A percentile compares a stretch with the other conserved stretches of the same genome.
phyloP scores from a whole-genome alignment of 2,888 invertebrate species.

The Microplitis deprimator region DNA sequence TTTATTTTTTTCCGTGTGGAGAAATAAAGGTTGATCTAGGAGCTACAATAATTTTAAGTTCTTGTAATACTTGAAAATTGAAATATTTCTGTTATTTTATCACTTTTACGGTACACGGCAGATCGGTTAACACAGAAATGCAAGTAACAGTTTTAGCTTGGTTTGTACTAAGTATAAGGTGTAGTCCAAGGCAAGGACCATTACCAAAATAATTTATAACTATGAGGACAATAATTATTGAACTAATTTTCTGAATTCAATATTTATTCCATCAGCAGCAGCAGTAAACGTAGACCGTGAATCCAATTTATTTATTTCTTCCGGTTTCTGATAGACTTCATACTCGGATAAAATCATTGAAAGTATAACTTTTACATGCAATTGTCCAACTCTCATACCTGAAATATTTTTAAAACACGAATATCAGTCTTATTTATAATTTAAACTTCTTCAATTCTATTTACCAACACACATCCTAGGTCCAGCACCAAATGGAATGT shows the following conservation, averaged over 20 bases:
- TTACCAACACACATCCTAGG: conserved; percentile 63
- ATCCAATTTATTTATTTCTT: conserved; percentile 55
- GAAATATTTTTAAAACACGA: background rate
- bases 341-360: conserved; percentile 60
- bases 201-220: background rate
- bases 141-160: too few relatives aligned
- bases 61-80: too few relatives aligned
- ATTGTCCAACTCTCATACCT: conserved; percentile 61
- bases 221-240: background rate
- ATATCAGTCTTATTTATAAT: too few relatives aligned
- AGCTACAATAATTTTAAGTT: too few relatives aligned
- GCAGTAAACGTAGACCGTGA: conserved; percentile 62
- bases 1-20: too few relatives aligned
- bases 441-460: conserved; percentile 21
- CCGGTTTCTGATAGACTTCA: conserved; percentile 55
- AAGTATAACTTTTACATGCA: conserved; percentile 63
- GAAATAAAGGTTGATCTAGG: too few relatives aligned
- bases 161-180: too few relatives aligned
- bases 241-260: conserved; percentile 55
- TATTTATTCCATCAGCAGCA: conserved; percentile 61
- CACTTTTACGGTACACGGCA: too few relatives aligned
- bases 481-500: conserved; percentile 63
- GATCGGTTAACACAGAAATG: too few relatives aligned
- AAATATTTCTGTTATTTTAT: too few relatives aligned
- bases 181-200: too few relatives aligned